phyloP scores from a whole-genome alignment of 2,797 vertebrate species.

The Urophycis tenuis region DNA sequence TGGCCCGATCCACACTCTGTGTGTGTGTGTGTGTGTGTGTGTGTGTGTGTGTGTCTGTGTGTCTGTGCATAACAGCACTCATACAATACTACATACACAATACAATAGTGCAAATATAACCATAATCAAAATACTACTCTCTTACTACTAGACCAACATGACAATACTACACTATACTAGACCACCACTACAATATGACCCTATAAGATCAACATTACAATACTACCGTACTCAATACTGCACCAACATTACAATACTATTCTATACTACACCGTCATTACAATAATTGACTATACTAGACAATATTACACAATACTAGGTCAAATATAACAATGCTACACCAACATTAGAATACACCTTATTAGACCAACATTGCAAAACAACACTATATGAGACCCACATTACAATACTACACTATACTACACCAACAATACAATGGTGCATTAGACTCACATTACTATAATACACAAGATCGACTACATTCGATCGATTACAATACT shows the following conservation, averaged over 20 bases:
- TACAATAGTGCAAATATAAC: background rate
- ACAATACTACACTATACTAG: background rate
- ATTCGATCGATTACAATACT: too few species aligned
- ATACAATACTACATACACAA: background rate
- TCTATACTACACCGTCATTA: background rate
- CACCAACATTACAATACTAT: background rate
- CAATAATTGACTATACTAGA: background rate
- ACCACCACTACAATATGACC: background rate
- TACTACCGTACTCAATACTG: background rate
- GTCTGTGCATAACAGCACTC: background rate
- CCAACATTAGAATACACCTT: background rate
- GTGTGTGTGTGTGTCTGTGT: background rate
- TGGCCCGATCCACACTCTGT: too few species aligned
- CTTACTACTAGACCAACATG: background rate
- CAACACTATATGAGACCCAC: background rate
- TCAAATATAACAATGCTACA: background rate
- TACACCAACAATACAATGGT: background rate
- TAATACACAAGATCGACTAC: background rate
- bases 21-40: slow-evolving; percentile 1
- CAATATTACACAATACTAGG: background rate
- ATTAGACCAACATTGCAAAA: too few species aligned
- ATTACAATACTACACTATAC: background rate
- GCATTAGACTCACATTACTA: background rate
- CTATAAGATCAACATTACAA: too few species aligned
- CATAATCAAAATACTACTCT: background rate